phyloP scores from a whole-genome alignment of 2,888 invertebrate genomes.

The Meteorus colon region DNA sequence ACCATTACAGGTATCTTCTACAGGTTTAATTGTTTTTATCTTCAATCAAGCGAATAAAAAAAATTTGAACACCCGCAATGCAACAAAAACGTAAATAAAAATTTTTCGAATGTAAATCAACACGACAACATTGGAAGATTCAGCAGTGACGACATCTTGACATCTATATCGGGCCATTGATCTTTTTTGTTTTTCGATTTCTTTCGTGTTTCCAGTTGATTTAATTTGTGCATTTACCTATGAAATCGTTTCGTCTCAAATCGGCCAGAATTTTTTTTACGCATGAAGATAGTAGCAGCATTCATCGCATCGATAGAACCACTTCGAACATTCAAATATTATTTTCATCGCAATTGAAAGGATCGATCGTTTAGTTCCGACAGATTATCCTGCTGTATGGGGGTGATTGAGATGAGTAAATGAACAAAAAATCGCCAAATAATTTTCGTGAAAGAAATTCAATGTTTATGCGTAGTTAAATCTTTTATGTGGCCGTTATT shows the following conservation, averaged over 20 bases:
- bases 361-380: constrained; percentile 26
- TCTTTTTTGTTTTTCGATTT: neutral
- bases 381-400: neutral
- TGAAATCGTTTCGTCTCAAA: no score
- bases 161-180: neutral
- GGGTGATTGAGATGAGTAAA: neutral
- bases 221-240: no score
- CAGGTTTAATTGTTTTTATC: constrained; percentile 37
- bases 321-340: neutral
- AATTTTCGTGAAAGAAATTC: neutral
- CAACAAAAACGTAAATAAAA: neutral
- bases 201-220: neutral
- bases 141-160: neutral
- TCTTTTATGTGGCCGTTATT: neutral
- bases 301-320: no score
- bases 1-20: constrained; percentile 40
- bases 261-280: no score
- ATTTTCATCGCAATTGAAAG: neutral
- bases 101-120: neutral
- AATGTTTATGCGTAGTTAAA: neutral
- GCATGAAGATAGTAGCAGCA: no score
- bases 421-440: neutral
- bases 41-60: constrained; percentile 6
- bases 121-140: constrained; percentile 27
- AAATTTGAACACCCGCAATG: neutral